Evolutionary conservation across 1,140 invertebrate species (phyloP).

Genomic region (Cydia pomonella): DNA sequence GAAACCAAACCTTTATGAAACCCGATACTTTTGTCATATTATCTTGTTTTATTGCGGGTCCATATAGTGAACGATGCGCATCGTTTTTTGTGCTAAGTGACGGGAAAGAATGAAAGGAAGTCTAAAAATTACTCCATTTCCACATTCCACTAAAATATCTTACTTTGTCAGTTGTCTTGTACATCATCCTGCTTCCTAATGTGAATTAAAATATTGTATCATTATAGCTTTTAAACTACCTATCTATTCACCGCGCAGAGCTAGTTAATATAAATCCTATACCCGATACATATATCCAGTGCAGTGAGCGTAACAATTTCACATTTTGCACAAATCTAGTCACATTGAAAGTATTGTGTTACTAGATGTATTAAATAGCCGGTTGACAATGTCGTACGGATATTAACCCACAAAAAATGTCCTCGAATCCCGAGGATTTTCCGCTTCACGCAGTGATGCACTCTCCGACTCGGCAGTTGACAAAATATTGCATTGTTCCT

Average conservation of each 20-base stretch:
- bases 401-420: constrained; percentile 80
- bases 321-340: constrained; percentile 80
- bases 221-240: not conserved
- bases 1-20: constrained; percentile 80
- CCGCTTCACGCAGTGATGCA: constrained; percentile 78
- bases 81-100: constrained; percentile 36
- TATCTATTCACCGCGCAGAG: constrained; percentile 10
- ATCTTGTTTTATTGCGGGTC: constrained; percentile 74
- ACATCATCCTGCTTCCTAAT: not conserved
- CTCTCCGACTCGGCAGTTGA: constrained; percentile 77
- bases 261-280: constrained; percentile 69
- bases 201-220: not conserved
- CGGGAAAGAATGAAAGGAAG: not conserved
- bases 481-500: constrained; percentile 81
- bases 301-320: constrained; percentile 73
- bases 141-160: not conserved
- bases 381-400: constrained; percentile 80
- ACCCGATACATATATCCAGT: constrained; percentile 65
- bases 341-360: constrained; percentile 79
- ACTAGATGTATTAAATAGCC: constrained; percentile 79
- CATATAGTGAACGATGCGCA: constrained; percentile 68
- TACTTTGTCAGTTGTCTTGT: not conserved
- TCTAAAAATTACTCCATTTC: not conserved
- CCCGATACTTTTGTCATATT: constrained; percentile 79
- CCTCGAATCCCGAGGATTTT: constrained; percentile 80